Conservation (phyloP, 2,797 vertebrate species). For the Lophius americanus region DNA sequence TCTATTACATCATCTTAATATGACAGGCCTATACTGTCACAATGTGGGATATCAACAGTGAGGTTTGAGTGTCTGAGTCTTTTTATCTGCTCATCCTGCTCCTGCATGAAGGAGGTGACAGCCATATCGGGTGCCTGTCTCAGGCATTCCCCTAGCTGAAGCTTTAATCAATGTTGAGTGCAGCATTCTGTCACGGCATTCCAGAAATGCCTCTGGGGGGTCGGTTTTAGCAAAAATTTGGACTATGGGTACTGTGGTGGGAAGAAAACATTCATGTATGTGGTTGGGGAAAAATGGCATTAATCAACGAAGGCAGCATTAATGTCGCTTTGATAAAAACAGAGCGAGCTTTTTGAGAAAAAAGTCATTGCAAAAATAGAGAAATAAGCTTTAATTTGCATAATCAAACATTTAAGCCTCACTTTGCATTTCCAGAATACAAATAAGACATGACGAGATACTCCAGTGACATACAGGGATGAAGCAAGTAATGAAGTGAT, state of each 20-base stretch:
- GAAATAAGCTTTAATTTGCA: slow-evolving; percentile 5
- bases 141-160: slow-evolving; percentile 41
- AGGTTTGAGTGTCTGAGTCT: slow-evolving; percentile 49
- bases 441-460: slow-evolving; percentile 35
- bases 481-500: slow-evolving; percentile 60
- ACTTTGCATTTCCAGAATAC: slow-evolving; percentile 14
- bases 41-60: slow-evolving; percentile 48
- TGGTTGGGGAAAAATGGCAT: slow-evolving; percentile 15
- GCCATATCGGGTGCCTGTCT: slow-evolving; percentile 54
- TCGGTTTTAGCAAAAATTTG: slow-evolving; percentile 35
- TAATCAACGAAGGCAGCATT: neutral
- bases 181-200: slow-evolving; percentile 28
- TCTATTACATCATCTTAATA: slow-evolving; percentile 29
- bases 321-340: slow-evolving; percentile 3
- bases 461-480: slow-evolving; percentile 26
- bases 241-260: slow-evolving; percentile 33
- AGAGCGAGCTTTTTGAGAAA: neutral
- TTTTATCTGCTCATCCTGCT: slow-evolving; percentile 54
- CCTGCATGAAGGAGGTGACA: slow-evolving; percentile 49
- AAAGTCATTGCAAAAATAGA: neutral
- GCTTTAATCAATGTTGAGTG: slow-evolving; percentile 61
- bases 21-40: slow-evolving; percentile 34
- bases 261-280: slow-evolving; percentile 38
- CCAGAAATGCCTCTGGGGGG: slow-evolving; percentile 38
- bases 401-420: neutral